Percentiles rank a stretch among this genome's conserved stretches.
Conservation (phyloP, 2,888 invertebrate species). For the Agrotis exclamationis region DNA sequence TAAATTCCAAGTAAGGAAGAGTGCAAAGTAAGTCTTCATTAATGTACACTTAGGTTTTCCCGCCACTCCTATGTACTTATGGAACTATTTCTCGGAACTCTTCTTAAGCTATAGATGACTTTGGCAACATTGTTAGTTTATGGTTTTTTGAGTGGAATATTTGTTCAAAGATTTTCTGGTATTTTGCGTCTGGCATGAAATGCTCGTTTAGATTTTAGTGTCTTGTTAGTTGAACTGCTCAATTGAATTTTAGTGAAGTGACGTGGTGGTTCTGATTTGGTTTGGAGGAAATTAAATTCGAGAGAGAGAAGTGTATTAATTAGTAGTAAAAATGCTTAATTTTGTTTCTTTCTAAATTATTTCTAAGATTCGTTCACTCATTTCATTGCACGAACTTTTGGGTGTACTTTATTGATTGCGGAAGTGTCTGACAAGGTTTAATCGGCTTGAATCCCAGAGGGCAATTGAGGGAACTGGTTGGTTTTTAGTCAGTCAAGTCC, state of each 20-base stretch:
- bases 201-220: slow-evolving; percentile 6
- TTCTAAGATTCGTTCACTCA: no score
- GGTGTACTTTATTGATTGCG: no score
- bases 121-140: slow-evolving; percentile 50
- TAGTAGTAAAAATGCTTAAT: no score
- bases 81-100: slow-evolving; percentile 51
- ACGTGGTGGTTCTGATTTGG: neutral
- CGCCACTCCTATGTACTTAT: slow-evolving; percentile 23
- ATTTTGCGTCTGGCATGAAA: slow-evolving; percentile 8
- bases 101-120: slow-evolving; percentile 30
- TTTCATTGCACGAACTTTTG: no score
- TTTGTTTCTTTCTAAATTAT: no score
- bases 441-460: no score
- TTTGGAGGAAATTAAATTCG: neutral
- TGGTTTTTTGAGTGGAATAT: slow-evolving; percentile 19
- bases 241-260: neutral
- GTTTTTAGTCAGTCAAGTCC: no score
- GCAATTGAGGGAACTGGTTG: no score
- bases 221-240: slow-evolving; percentile 4
- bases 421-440: no score
- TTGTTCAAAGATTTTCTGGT: slow-evolving; percentile 46
- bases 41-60: slow-evolving; percentile 54
- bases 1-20: slow-evolving; percentile 29
- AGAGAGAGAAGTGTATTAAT: no score
- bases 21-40: slow-evolving; percentile 47